Base-by-base conservation (phyloP, 2,888 invertebrate species). In the Heliconius sara region DNA sequence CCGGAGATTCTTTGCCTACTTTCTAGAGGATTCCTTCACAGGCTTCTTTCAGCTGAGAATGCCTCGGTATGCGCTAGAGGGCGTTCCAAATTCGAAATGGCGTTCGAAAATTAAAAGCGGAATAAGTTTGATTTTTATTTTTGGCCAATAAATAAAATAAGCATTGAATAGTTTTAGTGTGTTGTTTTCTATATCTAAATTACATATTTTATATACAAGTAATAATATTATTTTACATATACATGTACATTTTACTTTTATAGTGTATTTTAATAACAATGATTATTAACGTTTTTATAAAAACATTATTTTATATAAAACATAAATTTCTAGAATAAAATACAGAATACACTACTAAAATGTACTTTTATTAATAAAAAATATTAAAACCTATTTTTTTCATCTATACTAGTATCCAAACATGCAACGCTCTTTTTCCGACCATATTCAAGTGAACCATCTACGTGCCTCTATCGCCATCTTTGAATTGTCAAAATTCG, bases 11-110 rank as follows among this genome's bases (percentile, higher is more conserved):
- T 90, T 90, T 95, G 95, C 92, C 93, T 94, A 93, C 92, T 94
- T 93, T 94, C 93, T 91, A 93, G 94, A 93, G 93, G 95, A 94
- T 93, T 95, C 95, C 95, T 95, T 93, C 95, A 95, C 90, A 91
- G 91, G 95, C 93, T 95, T 95, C 95, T 95, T 94, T 95, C 95
- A 94, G 88, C 84, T 85, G 86, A 89, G 87, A 89, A 89, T 88
- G 86, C 87, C 86, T 87, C 85, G 85, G 84, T 85, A 87, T 89
- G 88, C 90, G 90, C 87, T 86, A 95, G 94, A 91, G 92, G 93
- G 94, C 94, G 94, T 94, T 95, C 94, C 83, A 90, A 93, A 90
- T 94, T 93, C 87, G 89, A 95, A 92, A 83, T 60, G 47, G 81
- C 83, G 85, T 90, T 91, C 89, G 87, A 89, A 90, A 91, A 87